Evolutionary conservation across 2,113 vertebrate genomes (phyloP), one percentile per base, ranked within the genome.

Genomic region (Micronycteris hirsuta): DNA sequence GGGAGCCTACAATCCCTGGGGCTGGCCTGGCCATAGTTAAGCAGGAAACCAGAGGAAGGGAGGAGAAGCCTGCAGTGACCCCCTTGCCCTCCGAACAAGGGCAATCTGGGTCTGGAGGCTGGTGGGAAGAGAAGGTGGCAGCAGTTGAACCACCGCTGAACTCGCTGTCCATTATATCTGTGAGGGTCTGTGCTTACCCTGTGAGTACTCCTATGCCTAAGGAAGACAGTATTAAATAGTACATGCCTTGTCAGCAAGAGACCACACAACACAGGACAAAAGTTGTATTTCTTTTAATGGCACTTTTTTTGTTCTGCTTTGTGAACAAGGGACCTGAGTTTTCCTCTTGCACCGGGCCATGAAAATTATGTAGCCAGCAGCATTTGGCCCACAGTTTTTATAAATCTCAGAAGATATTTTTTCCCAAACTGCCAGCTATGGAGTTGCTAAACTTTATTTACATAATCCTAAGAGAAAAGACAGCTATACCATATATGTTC

Each of bases 401-500:
- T 8, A 76, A 85, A 89, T 45, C 24, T 81, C 89, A 73, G 8
- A 3, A 38, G 8, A 43, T 61, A 7, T 71, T 83, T 2, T 17
- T 14, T 8, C 9, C 0, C 0, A 67, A 45, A 43, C 31, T 33
- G 4, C 15, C 70, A 7, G 1, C 58, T 0, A n/a, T 13, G 0
- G 14, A 36, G 43, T 17, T 63, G 28, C 24, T 85, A 15, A 7
- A 20, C 3, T 89, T 94, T 28, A 81, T 7, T 54, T 28, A 58
- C 84, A 38, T 68, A 86, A 93, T 92, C 5, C 45, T 65, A 73
- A 71, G 4, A 73, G 67, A 7, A 86, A 89, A 73, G 2, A 26
- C 33, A 63, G 22, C 20, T 83, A 20, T 20, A 24, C 36, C 1
- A 58, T 76, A 67, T 5, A 7, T 12, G 4, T 24, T 52, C 45